Evolutionary conservation across 2,113 vertebrate genomes (phyloP).

Genomic region (Petaurus breviceps): DNA sequence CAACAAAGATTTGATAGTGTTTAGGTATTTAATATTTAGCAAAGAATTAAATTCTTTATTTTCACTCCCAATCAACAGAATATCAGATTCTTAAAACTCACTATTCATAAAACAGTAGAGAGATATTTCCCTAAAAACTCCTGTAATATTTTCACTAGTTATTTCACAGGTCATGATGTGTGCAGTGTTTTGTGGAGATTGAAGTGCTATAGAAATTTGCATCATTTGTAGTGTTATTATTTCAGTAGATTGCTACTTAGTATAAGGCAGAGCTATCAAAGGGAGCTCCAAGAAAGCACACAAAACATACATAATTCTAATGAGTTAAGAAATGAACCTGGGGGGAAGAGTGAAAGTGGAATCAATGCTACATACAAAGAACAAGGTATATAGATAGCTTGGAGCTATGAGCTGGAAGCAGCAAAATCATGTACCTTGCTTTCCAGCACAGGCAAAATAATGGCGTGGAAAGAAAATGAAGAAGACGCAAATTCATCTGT

Average conservation of each 20-base stretch:
- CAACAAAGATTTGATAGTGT: slow-evolving; percentile 86
- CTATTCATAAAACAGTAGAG: not conserved
- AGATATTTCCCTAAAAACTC: not conserved
- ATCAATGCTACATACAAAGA: not conserved
- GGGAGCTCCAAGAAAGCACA: not conserved
- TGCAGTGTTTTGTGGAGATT: not conserved
- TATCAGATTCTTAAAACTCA: not conserved
- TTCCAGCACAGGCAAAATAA: not conserved
- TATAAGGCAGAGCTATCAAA: not conserved
- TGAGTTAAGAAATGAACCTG: not conserved
- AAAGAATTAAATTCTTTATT: slow-evolving; percentile 67
- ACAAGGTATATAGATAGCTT: not conserved
- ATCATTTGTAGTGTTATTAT: not conserved
- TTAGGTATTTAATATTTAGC: not conserved
- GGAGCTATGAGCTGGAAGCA: not conserved
- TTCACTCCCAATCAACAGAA: not conserved
- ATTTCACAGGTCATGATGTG: not conserved
- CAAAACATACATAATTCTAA: not conserved
- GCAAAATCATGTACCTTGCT: not conserved
- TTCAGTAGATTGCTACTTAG: not conserved
- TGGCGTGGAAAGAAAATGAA: not conserved
- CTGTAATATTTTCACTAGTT: not conserved
- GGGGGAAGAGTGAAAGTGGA: not conserved
- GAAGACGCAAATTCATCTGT: not conserved
- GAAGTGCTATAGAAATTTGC: not conserved